These are phyloP conservation scores for Dipodomys spectabilis DNA, from an alignment of 2,113 vertebrate genomes.

Conservation along the genomic window DNA sequence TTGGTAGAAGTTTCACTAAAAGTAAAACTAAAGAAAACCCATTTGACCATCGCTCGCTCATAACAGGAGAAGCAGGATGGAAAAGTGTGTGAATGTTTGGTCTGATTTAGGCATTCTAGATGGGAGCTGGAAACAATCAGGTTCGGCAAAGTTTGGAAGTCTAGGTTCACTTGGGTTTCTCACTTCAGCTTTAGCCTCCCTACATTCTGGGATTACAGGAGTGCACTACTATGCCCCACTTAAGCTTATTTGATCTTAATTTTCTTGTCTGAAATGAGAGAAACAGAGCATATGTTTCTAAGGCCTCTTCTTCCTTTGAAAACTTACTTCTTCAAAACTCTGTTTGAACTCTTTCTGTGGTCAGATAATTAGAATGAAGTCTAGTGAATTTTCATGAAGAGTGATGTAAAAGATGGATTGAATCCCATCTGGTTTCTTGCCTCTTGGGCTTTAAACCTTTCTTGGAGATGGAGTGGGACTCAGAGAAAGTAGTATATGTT, in stretches of 20 bases:
- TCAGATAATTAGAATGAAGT: neutral
- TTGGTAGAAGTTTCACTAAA: constrained; percentile 23
- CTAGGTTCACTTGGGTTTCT: neutral
- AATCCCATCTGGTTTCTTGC: neutral
- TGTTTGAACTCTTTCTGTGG: constrained; percentile 50
- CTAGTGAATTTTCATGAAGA: neutral
- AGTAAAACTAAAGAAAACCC: constrained; percentile 47
- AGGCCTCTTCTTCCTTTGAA: constrained; percentile 32
- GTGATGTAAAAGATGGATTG: neutral
- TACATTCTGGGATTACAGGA: neutral
- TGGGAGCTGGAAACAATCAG: neutral
- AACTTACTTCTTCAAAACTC: neutral
- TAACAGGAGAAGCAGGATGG: neutral
- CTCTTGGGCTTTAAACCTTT: neutral
- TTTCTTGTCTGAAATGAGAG: constrained; percentile 39
- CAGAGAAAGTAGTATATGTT: neutral
- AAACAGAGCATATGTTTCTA: constrained; percentile 25
- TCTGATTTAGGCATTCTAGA: neutral
- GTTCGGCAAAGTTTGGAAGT: neutral
- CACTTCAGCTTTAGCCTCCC: neutral
- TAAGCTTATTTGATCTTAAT: neutral
- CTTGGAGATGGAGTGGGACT: neutral
- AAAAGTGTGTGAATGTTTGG: neutral
- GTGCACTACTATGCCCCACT: neutral
- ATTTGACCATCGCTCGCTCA: neutral